A percentile compares a stretch with the other conserved stretches of the same genome.
These are phyloP conservation scores for Trachythela sp. DNA, from an alignment of 64 coral and sea anemone species.

Conservation along the genomic window DNA sequence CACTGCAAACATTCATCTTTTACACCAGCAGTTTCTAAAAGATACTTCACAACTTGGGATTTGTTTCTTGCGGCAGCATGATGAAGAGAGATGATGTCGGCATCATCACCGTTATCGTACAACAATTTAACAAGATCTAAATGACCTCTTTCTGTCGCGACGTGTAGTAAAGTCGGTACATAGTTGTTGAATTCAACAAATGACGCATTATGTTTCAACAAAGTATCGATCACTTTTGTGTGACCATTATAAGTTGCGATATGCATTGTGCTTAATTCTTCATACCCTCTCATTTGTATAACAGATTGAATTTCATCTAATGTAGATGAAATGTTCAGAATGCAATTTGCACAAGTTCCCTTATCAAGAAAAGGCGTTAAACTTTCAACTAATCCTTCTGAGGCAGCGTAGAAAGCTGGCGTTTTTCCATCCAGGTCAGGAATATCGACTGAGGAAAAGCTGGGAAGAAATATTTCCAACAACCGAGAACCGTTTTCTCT, in stretches of 20 bases:
- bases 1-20: background rate
- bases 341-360: background rate
- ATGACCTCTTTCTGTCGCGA: background rate
- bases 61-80: background rate
- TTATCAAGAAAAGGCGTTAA: background rate
- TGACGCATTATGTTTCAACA: background rate
- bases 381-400: background rate
- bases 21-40: background rate
- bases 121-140: background rate
- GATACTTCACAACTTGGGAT: background rate
- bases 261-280: background rate
- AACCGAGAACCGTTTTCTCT: background rate
- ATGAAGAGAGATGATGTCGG: background rate
- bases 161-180: background rate
- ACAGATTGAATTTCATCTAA: background rate
- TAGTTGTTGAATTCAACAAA: background rate
- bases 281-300: background rate
- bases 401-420: slow-evolving; percentile 4
- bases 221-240: background rate
- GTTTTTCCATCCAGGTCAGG: background rate
- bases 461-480: background rate
- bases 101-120: background rate
- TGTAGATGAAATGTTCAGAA: background rate
- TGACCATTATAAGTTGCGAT: background rate
- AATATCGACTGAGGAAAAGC: background rate